These are phyloP conservation scores for Dicaeum eximium DNA, from an alignment of 2,113 vertebrate species.

Conservation along the genomic window DNA sequence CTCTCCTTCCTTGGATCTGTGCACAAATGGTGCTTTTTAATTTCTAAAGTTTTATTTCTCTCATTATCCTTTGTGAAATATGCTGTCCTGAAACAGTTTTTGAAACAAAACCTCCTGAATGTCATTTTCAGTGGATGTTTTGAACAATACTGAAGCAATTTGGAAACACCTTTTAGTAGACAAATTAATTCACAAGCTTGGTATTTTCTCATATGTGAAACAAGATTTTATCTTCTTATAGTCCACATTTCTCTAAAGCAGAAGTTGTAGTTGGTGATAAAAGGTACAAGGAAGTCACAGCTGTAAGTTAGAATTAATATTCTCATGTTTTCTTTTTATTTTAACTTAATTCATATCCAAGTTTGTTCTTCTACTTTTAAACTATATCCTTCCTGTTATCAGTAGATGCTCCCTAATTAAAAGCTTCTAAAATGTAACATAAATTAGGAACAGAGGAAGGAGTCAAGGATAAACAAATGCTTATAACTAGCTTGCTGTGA, in stretches of 20 bases:
- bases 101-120: neutral
- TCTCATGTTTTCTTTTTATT: conserved; percentile 1
- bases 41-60: neutral
- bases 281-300: conserved; percentile 19
- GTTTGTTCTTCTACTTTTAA: conserved; percentile 25
- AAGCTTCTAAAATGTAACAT: conserved; percentile 68
- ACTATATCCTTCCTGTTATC: conserved; percentile 47
- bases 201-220: neutral
- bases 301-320: neutral
- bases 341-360: neutral
- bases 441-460: conserved; percentile 68
- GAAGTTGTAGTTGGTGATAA: neutral
- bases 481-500: conserved; percentile 53
- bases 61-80: neutral
- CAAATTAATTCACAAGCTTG: neutral
- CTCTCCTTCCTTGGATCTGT: neutral
- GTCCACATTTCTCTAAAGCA: neutral
- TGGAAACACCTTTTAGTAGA: neutral
- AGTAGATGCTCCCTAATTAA: conserved; percentile 66
- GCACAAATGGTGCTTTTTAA: neutral
- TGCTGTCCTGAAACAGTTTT: rapidly evolving
- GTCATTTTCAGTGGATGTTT: neutral
- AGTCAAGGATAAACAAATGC: conserved; percentile 56
- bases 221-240: neutral
- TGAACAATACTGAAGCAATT: neutral